phyloP scores from a whole-genome alignment of 92 coral and sea anemone genomes.

The Hydrozoanthus gracilis region DNA sequence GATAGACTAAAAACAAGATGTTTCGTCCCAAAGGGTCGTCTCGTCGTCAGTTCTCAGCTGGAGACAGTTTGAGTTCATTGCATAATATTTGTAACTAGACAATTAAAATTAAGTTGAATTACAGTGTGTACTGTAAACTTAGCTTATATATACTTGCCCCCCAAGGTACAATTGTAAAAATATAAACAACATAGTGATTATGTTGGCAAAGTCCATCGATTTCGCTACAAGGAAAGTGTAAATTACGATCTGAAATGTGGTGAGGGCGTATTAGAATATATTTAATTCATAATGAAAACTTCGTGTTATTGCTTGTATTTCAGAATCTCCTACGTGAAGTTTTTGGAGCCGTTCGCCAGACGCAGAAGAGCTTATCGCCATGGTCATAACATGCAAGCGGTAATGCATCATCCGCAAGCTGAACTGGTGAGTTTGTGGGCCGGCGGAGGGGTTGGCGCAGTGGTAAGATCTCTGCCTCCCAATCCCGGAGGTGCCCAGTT shows the following conservation, averaged over 20 bases:
- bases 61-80: not conserved
- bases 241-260: not conserved
- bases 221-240: not conserved
- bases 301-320: not conserved
- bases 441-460: no score
- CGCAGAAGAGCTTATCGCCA: constrained; percentile 82
- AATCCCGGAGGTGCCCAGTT: no score
- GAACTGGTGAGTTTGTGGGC: constrained; percentile 66
- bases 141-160: not conserved
- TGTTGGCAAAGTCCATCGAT: not conserved
- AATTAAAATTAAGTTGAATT: not conserved
- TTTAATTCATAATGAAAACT: not conserved
- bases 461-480: no score
- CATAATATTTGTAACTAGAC: not conserved
- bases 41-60: not conserved
- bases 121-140: not conserved
- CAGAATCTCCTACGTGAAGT: constrained; percentile 86
- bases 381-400: constrained; percentile 94
- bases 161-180: not conserved
- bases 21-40: not conserved
- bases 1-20: not conserved
- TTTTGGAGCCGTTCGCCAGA: constrained; percentile 89
- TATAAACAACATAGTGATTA: not conserved
- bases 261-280: not conserved
- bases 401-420: constrained; percentile 88